Conservation (phyloP, 2,888 invertebrate species). For the Plagodis dolabraria region DNA sequence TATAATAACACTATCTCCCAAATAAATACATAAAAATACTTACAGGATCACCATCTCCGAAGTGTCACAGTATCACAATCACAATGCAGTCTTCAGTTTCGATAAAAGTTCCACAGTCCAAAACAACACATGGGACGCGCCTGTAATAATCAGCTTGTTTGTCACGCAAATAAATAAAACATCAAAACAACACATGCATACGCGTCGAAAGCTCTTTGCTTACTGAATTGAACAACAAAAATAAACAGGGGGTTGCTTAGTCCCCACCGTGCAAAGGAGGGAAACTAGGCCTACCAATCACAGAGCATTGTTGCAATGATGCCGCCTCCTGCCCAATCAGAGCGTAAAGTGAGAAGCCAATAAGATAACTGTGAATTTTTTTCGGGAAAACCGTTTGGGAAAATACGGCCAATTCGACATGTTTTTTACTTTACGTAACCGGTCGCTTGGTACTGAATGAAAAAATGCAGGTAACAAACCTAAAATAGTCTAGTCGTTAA, state of each 20-base stretch:
- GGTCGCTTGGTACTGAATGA: constrained; percentile 4
- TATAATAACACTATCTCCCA: no score
- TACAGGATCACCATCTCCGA: constrained; percentile 82
- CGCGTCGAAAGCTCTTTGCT: constrained; percentile 70
- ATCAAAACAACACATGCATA: constrained; percentile 49
- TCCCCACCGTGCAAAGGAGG: constrained; percentile 63
- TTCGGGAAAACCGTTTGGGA: constrained; percentile 60
- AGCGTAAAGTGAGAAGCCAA: constrained; percentile 53
- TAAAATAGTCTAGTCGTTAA: not conserved
- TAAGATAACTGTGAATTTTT: constrained; percentile 53
- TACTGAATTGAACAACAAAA: constrained; percentile 80
- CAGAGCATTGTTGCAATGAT: constrained; percentile 35
- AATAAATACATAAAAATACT: constrained; percentile 48
- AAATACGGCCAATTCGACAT: constrained; percentile 40
- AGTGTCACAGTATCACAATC: constrained; percentile 54
- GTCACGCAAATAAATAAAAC: constrained; percentile 24
- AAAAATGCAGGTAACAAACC: no score
- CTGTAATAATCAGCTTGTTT: constrained; percentile 35
- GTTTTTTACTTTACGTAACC: constrained; percentile 27
- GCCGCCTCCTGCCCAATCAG: constrained; percentile 72
- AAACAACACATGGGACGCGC: constrained; percentile 42
- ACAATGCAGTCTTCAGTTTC: constrained; percentile 48
- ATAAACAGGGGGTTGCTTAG: constrained; percentile 79
- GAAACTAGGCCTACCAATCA: constrained; percentile 59
- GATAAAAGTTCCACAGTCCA: constrained; percentile 38